phyloP scores from a whole-genome alignment of 2,113 vertebrate genomes.

The Thunnus maccoyii region DNA sequence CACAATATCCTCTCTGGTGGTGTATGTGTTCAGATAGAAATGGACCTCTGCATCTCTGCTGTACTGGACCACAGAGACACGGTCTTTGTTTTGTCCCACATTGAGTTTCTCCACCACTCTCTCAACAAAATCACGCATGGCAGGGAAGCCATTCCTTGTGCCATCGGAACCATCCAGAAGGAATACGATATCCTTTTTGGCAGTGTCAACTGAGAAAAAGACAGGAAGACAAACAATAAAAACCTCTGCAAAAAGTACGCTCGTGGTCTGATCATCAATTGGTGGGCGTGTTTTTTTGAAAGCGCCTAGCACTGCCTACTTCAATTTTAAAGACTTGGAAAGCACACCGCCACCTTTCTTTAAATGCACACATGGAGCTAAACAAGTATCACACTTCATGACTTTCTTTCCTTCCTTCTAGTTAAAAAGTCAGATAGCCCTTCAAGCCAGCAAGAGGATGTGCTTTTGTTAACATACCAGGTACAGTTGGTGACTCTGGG shows the following conservation, averaged over 20 bases:
- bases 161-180: conserved; percentile 90
- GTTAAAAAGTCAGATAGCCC: too few species aligned
- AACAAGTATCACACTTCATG: too few species aligned
- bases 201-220: conserved; percentile 34
- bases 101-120: conserved; percentile 53
- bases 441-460: too few species aligned
- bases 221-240: not conserved
- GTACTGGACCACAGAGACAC: conserved; percentile 67
- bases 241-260: not conserved
- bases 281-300: not conserved
- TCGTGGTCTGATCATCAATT: not conserved
- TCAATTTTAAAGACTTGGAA: too few species aligned
- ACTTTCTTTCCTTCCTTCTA: too few species aligned
- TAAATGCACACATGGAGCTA: too few species aligned
- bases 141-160: conserved; percentile 32
- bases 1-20: not conserved
- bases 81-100: conserved; percentile 59
- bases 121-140: too few species aligned
- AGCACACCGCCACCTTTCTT: too few species aligned
- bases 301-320: not conserved
- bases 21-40: too few species aligned
- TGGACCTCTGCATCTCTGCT: conserved; percentile 58
- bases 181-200: conserved; percentile 91
- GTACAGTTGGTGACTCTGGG: too few species aligned
- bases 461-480: too few species aligned